phyloP scores from a whole-genome alignment of 2,888 invertebrate species.

The Fragum whitleyi region DNA sequence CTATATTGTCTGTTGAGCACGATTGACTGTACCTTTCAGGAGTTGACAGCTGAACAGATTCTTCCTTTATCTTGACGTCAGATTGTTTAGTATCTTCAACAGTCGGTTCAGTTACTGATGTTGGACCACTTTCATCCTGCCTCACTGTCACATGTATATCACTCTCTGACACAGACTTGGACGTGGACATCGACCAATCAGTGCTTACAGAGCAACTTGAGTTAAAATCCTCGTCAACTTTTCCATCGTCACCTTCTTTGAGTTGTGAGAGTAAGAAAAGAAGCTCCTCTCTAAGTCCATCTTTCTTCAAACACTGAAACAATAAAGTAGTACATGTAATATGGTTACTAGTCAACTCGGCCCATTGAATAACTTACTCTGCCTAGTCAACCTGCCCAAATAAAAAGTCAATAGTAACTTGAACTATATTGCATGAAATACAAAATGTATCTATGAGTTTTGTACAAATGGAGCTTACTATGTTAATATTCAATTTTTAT shows the following conservation, averaged over 20 bases:
- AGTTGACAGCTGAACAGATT: neutral
- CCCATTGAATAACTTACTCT: too few relatives aligned
- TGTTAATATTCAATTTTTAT: too few relatives aligned
- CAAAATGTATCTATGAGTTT: too few relatives aligned
- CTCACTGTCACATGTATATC: neutral
- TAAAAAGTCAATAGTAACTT: too few relatives aligned
- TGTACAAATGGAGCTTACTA: too few relatives aligned
- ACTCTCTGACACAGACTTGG: neutral
- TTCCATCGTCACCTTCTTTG: neutral
- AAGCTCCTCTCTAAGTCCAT: conserved; percentile 58
- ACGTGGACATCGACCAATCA: conserved; percentile 8
- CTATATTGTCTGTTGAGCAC: too few relatives aligned
- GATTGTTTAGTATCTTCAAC: neutral
- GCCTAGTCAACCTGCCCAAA: too few relatives aligned
- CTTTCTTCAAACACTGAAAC: conserved; percentile 68
- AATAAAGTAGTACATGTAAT: neutral
- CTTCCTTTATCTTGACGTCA: neutral
- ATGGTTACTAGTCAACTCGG: too few relatives aligned
- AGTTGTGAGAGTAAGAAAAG: conserved; percentile 9
- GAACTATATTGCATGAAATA: too few relatives aligned
- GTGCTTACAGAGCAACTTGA: conserved; percentile 13
- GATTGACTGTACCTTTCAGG: conserved; percentile 10
- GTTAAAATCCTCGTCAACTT: conserved; percentile 20
- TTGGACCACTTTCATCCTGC: neutral
- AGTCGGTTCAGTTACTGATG: too few relatives aligned